Conservation (phyloP, 2,888 invertebrate genomes). For the Ectropis crepuscularia region DNA sequence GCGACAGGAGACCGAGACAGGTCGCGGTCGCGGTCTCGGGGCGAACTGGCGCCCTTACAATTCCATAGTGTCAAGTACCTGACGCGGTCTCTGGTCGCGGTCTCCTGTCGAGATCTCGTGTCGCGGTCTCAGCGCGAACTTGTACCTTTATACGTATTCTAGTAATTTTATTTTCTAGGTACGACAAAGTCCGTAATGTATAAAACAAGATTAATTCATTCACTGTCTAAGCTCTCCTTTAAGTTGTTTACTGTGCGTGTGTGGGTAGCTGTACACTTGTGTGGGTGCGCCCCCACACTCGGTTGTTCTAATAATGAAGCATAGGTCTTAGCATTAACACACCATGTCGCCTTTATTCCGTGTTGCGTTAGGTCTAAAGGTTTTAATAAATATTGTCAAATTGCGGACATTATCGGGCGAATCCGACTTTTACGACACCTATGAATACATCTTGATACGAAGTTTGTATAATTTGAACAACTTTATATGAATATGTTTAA, state of each 20-base stretch:
- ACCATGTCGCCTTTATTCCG: constrained; percentile 30
- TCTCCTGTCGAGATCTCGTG: too few species aligned
- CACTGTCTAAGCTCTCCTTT: constrained; percentile 1
- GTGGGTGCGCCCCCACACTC: constrained; percentile 69
- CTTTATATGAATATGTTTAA: constrained; percentile 16
- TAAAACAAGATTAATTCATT: too few species aligned
- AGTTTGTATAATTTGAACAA: constrained; percentile 15
- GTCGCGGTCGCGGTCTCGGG: too few species aligned
- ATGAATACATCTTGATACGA: constrained; percentile 19
- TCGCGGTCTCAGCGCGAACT: too few species aligned
- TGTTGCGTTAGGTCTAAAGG: constrained; percentile 18
- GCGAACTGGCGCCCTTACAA: too few species aligned
- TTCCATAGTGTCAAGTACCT: too few species aligned
- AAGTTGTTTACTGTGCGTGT: constrained; percentile 44
- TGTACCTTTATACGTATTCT: too few species aligned
- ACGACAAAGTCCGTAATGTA: too few species aligned
- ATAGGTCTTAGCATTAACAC: constrained; percentile 44
- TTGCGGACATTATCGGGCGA: constrained; percentile 17
- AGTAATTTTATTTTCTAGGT: too few species aligned
- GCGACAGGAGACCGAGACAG: too few species aligned
- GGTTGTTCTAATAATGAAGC: constrained; percentile 39
- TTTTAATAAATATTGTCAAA: constrained; percentile 18
- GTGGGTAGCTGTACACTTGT: constrained; percentile 48
- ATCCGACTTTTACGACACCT: constrained; percentile 19
- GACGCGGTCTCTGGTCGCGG: too few species aligned